Evolutionary conservation across 2,113 vertebrate species (phyloP).

Genomic region (Tichodroma muraria): DNA sequence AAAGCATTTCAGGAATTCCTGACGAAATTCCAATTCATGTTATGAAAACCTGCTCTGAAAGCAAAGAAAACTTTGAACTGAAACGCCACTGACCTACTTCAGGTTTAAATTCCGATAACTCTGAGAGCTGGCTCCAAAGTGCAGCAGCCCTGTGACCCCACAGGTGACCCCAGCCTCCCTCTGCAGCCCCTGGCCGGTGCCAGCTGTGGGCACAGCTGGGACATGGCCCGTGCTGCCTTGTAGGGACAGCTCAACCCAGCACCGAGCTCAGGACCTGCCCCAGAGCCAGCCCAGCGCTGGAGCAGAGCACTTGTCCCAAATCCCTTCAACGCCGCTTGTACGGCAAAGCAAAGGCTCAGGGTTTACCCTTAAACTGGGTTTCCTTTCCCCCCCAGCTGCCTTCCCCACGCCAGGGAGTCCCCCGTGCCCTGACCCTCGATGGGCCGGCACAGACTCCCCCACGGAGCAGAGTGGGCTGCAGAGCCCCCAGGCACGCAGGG

Average conservation of each 20-base stretch:
- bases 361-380: not conserved
- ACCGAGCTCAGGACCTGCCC: not conserved
- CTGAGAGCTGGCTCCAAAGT: not conserved
- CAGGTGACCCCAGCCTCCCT: not conserved
- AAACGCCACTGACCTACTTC: not conserved
- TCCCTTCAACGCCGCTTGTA: rapidly evolving
- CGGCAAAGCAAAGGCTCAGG: not conserved
- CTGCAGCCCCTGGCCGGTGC: not conserved
- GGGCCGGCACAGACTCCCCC: too few relatives aligned
- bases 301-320: not conserved
- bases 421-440: rapidly evolving
- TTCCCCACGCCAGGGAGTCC: rapidly evolving
- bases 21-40: not conserved
- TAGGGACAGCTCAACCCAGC: not conserved
- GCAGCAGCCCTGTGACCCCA: not conserved
- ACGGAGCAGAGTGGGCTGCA: too few relatives aligned
- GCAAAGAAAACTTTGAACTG: not conserved
- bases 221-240: rapidly evolving
- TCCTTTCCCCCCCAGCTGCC: not conserved
- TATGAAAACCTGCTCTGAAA: not conserved
- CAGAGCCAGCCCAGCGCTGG: not conserved
- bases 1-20: not conserved
- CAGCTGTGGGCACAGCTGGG: not conserved
- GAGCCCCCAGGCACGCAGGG: not conserved
- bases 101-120: not conserved